These are phyloP conservation scores for Ceraclea dissimilis DNA, from an alignment of 2,888 invertebrate genomes.

Conservation along the genomic window DNA sequence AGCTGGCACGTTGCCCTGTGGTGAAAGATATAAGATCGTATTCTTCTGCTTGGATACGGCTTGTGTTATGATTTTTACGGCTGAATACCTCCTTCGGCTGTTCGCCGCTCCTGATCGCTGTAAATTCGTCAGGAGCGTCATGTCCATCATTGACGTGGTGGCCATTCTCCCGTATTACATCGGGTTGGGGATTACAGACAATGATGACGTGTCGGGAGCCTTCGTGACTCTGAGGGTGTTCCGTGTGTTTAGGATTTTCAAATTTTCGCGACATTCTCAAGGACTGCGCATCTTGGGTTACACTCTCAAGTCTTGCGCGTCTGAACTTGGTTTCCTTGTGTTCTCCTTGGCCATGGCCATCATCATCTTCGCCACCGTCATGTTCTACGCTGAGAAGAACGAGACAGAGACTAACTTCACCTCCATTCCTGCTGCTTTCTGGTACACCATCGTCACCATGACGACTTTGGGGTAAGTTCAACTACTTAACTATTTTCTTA, in stretches of 20 bases:
- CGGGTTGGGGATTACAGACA: constrained; percentile 94
- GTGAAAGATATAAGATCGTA: constrained; percentile 94
- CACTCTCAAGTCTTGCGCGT: constrained; percentile 97
- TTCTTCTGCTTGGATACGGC: constrained; percentile 99
- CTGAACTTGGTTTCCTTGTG: constrained; percentile 97
- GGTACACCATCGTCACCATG: constrained; percentile 99
- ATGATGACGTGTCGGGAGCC: constrained; percentile 97
- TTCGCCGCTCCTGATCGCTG: constrained; percentile 98
- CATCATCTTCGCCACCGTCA: constrained; percentile 99
- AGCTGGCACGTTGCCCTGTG: constrained; percentile 86
- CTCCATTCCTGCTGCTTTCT: constrained; percentile 98
- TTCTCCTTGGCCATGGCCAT: constrained; percentile 99
- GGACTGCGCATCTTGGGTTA: constrained; percentile 98
- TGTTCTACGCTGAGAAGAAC: constrained; percentile 99
- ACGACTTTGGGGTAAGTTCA: constrained; percentile 92
- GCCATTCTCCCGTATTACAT: constrained; percentile 99
- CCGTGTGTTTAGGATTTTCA: constrained; percentile 99
- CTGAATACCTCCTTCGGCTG: constrained; percentile 89
- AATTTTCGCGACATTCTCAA: constrained; percentile 99
- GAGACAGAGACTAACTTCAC: constrained; percentile 96
- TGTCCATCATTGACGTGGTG: constrained; percentile 99
- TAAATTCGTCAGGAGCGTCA: constrained; percentile 95
- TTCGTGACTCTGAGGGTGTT: constrained; percentile 98
- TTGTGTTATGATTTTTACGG: constrained; percentile 99
- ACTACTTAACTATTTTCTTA: constrained; percentile 20